Evolutionary conservation across 2,113 vertebrate genomes (phyloP).

Genomic region (Tichodroma muraria): DNA sequence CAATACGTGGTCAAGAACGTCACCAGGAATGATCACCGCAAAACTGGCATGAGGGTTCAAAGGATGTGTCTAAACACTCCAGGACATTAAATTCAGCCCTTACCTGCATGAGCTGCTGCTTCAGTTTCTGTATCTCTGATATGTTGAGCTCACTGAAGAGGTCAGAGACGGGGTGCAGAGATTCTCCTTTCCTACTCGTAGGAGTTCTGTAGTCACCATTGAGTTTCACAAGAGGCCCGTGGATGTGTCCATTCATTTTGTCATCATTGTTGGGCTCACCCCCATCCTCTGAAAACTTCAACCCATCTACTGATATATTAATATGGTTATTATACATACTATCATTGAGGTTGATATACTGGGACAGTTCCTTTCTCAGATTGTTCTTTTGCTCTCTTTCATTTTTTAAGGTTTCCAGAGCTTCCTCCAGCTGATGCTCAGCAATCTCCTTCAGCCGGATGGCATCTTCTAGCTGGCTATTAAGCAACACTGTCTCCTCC

Average conservation of each 20-base stretch:
- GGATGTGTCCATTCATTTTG: slow-evolving; percentile 82
- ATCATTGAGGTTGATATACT: slow-evolving; percentile 89
- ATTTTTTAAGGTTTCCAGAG: slow-evolving; percentile 89
- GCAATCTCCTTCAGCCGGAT: slow-evolving; percentile 93
- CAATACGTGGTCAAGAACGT: fast-evolving
- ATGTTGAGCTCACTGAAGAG: slow-evolving; percentile 98
- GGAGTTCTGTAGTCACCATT: slow-evolving; percentile 81
- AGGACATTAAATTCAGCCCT: neutral
- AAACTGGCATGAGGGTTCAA: neutral
- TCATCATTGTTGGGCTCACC: slow-evolving; percentile 81
- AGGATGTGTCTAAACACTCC: neutral
- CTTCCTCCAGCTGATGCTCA: slow-evolving; percentile 91
- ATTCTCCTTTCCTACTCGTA: slow-evolving; percentile 80
- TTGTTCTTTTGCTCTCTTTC: slow-evolving; percentile 96
- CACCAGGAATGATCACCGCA: neutral
- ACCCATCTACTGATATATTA: slow-evolving; percentile 87
- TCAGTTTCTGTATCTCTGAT: slow-evolving; percentile 97
- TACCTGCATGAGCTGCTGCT: slow-evolving; percentile 97
- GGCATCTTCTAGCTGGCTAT: slow-evolving; percentile 96
- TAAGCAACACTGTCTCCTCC: slow-evolving; percentile 93
- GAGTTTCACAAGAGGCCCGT: slow-evolving; percentile 76
- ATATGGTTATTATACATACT: slow-evolving; percentile 89
- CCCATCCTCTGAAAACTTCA: slow-evolving; percentile 85
- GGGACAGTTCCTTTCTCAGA: slow-evolving; percentile 91
- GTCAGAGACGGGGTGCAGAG: slow-evolving; percentile 86